Conservation (phyloP, 2,797 vertebrate genomes). For the Tokudaia tokunoshimensis region DNA sequence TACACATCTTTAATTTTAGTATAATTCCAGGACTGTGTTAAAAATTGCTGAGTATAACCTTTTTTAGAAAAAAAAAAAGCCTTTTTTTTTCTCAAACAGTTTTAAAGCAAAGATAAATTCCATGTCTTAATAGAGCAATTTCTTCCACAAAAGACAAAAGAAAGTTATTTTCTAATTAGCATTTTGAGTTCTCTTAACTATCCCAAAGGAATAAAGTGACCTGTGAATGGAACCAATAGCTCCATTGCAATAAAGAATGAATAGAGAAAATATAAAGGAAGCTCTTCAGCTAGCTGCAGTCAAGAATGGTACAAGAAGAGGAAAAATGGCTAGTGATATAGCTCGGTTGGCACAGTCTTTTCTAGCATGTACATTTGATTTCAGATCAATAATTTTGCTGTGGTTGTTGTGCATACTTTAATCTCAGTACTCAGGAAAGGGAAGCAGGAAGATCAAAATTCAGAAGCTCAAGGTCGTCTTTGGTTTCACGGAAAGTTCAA, state of each 20-base stretch:
- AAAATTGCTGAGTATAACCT: not conserved
- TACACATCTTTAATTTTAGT: not conserved
- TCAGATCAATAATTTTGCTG: not conserved
- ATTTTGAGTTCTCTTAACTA: not conserved
- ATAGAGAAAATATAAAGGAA: not conserved
- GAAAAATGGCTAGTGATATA: not conserved
- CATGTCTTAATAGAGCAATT: not conserved
- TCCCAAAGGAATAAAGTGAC: not conserved
- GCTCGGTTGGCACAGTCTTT: not conserved
- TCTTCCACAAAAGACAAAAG: not conserved
- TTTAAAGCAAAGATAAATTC: not conserved
- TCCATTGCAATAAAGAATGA: not conserved
- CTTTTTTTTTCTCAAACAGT: not conserved
- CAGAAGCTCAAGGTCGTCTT: not conserved
- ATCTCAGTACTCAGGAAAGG: not conserved
- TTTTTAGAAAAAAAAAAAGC: not conserved
- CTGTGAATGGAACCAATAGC: not conserved
- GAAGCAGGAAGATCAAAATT: not conserved
- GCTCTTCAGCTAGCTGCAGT: too few species aligned
- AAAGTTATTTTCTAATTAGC: not conserved
- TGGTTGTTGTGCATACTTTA: not conserved
- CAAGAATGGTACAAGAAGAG: not conserved
- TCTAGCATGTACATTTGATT: not conserved
- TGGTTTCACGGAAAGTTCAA: not conserved
- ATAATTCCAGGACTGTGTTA: not conserved